phyloP scores from a whole-genome alignment of 1,140 invertebrate genomes.

The Panagrolaimus sp. region DNA sequence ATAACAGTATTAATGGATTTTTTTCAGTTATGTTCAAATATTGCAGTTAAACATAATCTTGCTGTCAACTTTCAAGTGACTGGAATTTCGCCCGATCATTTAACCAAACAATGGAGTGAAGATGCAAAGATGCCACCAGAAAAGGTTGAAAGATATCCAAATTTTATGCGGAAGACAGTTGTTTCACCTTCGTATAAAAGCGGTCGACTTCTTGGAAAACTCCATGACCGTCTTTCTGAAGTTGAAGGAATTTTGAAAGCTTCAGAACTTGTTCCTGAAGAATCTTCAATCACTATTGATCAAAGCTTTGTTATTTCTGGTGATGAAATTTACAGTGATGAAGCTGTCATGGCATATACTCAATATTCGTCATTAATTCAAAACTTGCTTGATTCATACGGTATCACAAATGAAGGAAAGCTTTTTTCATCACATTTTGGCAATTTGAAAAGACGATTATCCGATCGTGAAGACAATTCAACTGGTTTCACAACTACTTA shows the following conservation, averaged over 20 bases:
- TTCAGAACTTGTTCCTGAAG: background rate
- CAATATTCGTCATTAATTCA: constrained; percentile 18
- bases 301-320: background rate
- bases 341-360: background rate
- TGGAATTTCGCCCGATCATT: constrained; percentile 29
- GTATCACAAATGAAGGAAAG: constrained; percentile 47
- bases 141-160: constrained; percentile 46
- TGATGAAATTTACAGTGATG: background rate
- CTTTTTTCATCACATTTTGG: constrained; percentile 36
- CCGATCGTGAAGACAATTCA: constrained; percentile 19
- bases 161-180: constrained; percentile 51
- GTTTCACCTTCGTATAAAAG: constrained; percentile 49
- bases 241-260: background rate
- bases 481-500: constrained; percentile 41
- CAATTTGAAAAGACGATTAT: constrained; percentile 24
- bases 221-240: constrained; percentile 41
- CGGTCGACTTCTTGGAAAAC: constrained; percentile 47
- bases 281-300: background rate
- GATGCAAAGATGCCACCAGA: constrained; percentile 26
- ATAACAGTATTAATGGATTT: background rate
- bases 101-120: constrained; percentile 28
- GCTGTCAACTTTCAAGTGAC: constrained; percentile 58
- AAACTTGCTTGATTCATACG: constrained; percentile 49
- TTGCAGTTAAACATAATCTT: constrained; percentile 47
- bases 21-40: constrained; percentile 31